These are phyloP conservation scores for Armadillidium nasatum DNA, from an alignment of 1,140 invertebrate species.

Conservation along the genomic window DNA sequence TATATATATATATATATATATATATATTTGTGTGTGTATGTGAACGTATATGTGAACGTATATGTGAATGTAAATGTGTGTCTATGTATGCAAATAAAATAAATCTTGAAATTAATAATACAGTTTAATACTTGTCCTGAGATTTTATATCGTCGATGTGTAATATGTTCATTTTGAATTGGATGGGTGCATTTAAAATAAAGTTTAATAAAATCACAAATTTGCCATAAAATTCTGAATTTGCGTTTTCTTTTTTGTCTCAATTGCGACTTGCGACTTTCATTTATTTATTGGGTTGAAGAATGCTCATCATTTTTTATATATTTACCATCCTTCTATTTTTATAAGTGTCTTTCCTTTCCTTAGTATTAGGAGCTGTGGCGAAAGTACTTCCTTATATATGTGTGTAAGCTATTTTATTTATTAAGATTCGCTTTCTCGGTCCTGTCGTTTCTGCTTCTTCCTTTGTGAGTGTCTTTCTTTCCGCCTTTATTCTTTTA, in stretches of 20 bases:
- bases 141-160: no score
- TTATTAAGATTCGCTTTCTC: not conserved
- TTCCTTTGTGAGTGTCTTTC: not conserved
- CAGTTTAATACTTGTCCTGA: no score
- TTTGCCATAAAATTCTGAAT: not conserved
- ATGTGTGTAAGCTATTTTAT: not conserved
- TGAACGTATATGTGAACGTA: no score
- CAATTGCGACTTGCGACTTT: not conserved
- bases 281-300: not conserved
- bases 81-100: no score
- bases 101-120: no score
- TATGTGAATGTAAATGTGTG: no score
- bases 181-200: not conserved
- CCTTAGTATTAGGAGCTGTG: not conserved
- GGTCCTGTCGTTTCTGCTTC: not conserved
- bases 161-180: not conserved
- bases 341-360: not conserved
- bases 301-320: constrained; percentile 1
- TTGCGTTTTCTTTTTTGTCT: not conserved
- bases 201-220: not conserved
- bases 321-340: not conserved
- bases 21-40: no score
- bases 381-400: not conserved
- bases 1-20: no score
- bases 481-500: no score